Evolutionary conservation across 1,140 invertebrate genomes (phyloP), one percentile per base, ranked within the genome.

Genomic region (Teleopsis dalmanni): DNA sequence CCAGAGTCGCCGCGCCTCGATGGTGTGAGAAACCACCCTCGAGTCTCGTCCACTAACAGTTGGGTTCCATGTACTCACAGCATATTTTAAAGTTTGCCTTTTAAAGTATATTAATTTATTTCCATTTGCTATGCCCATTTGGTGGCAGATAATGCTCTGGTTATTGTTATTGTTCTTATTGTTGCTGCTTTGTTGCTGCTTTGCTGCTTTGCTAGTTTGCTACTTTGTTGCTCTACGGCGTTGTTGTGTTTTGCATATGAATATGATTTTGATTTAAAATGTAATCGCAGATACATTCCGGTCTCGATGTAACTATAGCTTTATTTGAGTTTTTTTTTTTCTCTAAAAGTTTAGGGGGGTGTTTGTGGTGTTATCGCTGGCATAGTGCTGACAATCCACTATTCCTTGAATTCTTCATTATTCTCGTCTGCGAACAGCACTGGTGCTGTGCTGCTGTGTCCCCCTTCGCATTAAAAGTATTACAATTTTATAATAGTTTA

Each of bases 91-190:
- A n/a, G n/a, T n/a, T n/a, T n/a, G n/a, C n/a, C 25, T 9, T 22
- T 8, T 29, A 29, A 26, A 29, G 31, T 21, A 31, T 16, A 43
- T 25, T 19, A 31, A 43, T 43, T 64, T 64, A 65, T 65, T 65
- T 64, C 65, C 65, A 64, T 64, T 64, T 64, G 65, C 62, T 65
- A 65, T 62, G 62, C 62, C 62, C 62, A 64, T 64, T 64, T 64
- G 62, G 59, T 65, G 59, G 62, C 62, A 59, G 57, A 59, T 64
- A 64, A 64, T 64, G 56, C 62, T 53, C 57, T 59, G 59, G 62
- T 64, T 64, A 64, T 64, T 64, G 61, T 64, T 64, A 25, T 41
- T 50, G 47, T 29, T 29, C 41, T 29, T 29, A 29, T 48, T 51
- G 21, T 31, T 44, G 43, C 27, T 21, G 14, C 23, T 19, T 9